These are phyloP conservation scores for Remorina albescens DNA, from an alignment of 2,797 vertebrate genomes.

Conservation along the genomic window DNA sequence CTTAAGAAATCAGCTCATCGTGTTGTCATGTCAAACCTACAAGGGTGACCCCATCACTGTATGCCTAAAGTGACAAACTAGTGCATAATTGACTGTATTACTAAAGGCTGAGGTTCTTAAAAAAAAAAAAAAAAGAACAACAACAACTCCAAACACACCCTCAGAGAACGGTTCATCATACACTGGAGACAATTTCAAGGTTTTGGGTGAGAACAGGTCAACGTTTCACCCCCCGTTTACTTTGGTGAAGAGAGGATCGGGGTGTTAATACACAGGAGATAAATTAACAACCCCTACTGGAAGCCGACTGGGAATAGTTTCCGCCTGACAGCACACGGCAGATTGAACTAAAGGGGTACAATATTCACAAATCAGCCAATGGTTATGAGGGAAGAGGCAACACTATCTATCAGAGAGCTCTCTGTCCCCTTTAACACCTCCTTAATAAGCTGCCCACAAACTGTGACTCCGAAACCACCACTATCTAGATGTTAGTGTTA, in stretches of 20 bases:
- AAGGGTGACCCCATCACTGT: slow-evolving; percentile 41
- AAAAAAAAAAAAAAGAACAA: slow-evolving; percentile 26
- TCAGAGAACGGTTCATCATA: slow-evolving; percentile 24
- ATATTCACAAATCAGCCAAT: slow-evolving; percentile 80
- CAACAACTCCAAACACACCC: slow-evolving; percentile 37
- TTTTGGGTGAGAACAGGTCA: slow-evolving; percentile 57
- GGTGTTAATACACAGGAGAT: slow-evolving; percentile 79
- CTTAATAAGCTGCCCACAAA: slow-evolving; percentile 14
- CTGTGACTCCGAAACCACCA: slow-evolving; percentile 24
- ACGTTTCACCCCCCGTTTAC: slow-evolving; percentile 46
- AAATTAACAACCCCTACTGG: slow-evolving; percentile 79
- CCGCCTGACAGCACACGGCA: slow-evolving; percentile 79
- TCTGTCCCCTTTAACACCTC: slow-evolving; percentile 10
- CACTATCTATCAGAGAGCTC: slow-evolving; percentile 61
- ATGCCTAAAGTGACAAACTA: slow-evolving; percentile 28
- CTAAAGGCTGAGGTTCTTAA: slow-evolving; percentile 40
- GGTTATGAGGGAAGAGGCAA: slow-evolving; percentile 69
- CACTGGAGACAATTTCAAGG: slow-evolving; percentile 57
- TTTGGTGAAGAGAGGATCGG: slow-evolving; percentile 36
- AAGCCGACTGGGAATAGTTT: slow-evolving; percentile 80
- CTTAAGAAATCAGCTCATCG: slow-evolving; percentile 35
- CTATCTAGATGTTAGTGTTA: slow-evolving; percentile 15
- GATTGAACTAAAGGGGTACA: slow-evolving; percentile 81
- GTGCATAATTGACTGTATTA: slow-evolving; percentile 27
- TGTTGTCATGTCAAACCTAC: slow-evolving; percentile 33